Base-by-base conservation (phyloP, 2,797 vertebrate genomes). In the Parotocinclus haroldoi region DNA sequence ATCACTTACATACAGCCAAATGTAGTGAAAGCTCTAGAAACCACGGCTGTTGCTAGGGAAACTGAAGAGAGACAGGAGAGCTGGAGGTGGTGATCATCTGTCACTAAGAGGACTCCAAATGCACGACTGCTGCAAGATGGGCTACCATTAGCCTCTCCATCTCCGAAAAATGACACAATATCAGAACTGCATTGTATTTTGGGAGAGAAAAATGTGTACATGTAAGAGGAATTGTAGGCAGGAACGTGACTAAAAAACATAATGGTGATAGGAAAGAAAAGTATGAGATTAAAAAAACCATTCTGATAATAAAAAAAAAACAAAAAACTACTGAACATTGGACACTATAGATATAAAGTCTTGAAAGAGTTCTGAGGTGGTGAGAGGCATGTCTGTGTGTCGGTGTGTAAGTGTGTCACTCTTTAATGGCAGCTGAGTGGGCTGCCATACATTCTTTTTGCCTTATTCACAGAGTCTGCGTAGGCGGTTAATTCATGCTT, bases 401-500 rank as follows among this genome's bases (percentile, higher is more conserved):
- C 46, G 70, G 56, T 58, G 73, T 68, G 73, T 77, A 79, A 77
- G 75, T 73, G 80, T 76, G 74, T 74, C 73, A 75, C 75, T 75
- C 74, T 81, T 84, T 82, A 70, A 81, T 81, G 82, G 59, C 46
- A 68, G 68, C 65, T 80, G 87, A 88, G 87, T 89, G 86, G 88
- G 88, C 78, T 81, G 87, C 74, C 75, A 9, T 78, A 78, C 88
- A 89, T 92, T 90, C 85, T 91, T 91, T 86, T 74, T 79, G 82
- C 84, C 86, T 90, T 87, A 90, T 90, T 91, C 89, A 91, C 80
- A 74, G 74, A 60, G 73, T 63, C 48, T 67, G 84, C 59, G 89
- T 91, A 80, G 89, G 90, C 77, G 83, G 81, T 82, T 89, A 88
- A 90, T 91, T 89, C 80, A 74, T 90, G 87, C 90, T 91, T 90